Evolutionary conservation across 2,113 vertebrate species (phyloP), one percentile per base, ranked within the genome.

Genomic region (Scalopus aquaticus): DNA sequence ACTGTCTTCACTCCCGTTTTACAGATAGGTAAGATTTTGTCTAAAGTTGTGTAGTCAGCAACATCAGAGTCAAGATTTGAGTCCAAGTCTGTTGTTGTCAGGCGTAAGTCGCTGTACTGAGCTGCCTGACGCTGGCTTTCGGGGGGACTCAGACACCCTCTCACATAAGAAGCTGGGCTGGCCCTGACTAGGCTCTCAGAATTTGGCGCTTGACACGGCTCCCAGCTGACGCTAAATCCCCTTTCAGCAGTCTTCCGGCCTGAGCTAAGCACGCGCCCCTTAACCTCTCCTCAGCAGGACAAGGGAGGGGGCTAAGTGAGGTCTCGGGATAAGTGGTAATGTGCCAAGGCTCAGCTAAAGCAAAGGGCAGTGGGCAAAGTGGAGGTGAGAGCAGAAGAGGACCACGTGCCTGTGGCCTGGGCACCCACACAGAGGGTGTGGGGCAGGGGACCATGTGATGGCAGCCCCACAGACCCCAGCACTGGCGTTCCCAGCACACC

Each of bases 401-500:
- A 58, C 16, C 24, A 3, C 28, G 37, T 73, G n/a, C 73, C 56
- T 49, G n/a, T 24, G 67, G 28, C 20, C 51, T 37, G 35, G 69
- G 30, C 35, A 35, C 46, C 46, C n/a, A 13, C 6, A 22, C 46
- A 22, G 42, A 26, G 28, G 51, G 5, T 13, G 10, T 65, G 17
- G 62, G n/a, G 32, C 0, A 30, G 49, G n/a, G 13, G 17, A 2
- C 6, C 0, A 0, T 30, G 5, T 65, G 60, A 56, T 26, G 62
- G 30, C n/a, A n/a, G 6, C 10, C 49, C 44, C 11, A 7, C 46
- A 11, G 0, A 4, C 51, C 35, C n/a, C 1, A 30, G 30, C 7
- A 0, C 11, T n/a, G 35, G 67, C 49, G 15, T 32, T 0, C 58
- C 16, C 12, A 22, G 70, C 46, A 54, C 15, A 1, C 13, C 3